These are phyloP conservation scores for Leptopilina syphax DNA, from an alignment of 2,888 invertebrate species.

Conservation along the genomic window DNA sequence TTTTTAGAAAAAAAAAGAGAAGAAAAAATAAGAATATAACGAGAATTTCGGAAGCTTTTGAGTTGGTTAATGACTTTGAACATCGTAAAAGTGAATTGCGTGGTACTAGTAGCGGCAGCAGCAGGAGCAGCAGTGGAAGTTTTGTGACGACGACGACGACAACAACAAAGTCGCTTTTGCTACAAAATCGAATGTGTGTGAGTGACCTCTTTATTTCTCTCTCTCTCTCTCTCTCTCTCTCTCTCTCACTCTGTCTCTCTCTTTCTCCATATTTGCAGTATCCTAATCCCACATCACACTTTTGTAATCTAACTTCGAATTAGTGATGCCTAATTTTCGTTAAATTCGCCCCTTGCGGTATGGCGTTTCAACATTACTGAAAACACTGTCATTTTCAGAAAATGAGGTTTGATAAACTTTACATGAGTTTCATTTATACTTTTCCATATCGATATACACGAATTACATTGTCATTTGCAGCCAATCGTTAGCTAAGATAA, in stretches of 20 bases:
- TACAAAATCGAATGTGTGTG: too few relatives aligned
- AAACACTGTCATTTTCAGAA: constrained; percentile 59
- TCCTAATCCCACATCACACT: constrained; percentile 34
- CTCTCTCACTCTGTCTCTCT: neutral
- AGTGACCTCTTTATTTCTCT: too few relatives aligned
- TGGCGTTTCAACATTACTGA: constrained; percentile 48
- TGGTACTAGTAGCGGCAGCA: constrained; percentile 5
- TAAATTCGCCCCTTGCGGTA: constrained; percentile 62
- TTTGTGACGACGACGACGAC: neutral
- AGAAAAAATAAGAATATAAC: neutral
- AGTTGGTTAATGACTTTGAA: constrained; percentile 18
- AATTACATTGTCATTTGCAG: too few relatives aligned
- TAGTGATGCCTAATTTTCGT: constrained; percentile 68
- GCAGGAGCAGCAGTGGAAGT: neutral
- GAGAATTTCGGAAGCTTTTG: neutral
- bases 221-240: neutral
- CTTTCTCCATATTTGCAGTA: constrained; percentile 15
- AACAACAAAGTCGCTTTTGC: constrained; percentile 7
- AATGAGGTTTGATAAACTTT: constrained; percentile 72
- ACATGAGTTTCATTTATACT: constrained; percentile 52
- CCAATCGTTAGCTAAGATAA: constrained; percentile 59
- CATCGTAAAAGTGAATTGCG: constrained; percentile 22
- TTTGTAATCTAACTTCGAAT: constrained; percentile 57
- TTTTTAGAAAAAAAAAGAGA: too few relatives aligned
- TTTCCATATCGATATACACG: too few relatives aligned